Conservation (phyloP, 2,888 invertebrate genomes). For the Belgica antarctica region DNA sequence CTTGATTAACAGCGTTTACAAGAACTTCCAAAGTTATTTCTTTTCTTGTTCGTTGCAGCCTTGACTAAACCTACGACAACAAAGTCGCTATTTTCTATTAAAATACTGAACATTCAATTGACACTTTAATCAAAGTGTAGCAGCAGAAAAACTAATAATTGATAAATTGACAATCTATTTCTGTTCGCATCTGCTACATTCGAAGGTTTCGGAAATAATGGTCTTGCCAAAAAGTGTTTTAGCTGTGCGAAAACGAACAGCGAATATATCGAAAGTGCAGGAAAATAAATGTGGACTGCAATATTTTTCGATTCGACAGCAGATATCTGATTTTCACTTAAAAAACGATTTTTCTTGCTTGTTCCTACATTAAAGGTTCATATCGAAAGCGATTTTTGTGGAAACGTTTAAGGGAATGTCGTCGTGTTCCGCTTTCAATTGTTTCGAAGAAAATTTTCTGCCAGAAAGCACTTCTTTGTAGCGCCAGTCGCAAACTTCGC, state of each 20-base stretch:
- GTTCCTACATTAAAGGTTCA: too few relatives aligned
- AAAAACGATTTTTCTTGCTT: too few relatives aligned
- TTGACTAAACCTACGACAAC: conserved; percentile 25
- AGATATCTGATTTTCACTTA: too few relatives aligned
- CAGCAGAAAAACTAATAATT: background rate
- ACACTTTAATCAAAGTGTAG: background rate
- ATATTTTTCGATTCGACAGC: too few relatives aligned
- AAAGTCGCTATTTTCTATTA: background rate
- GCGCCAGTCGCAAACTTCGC: conserved; percentile 30
- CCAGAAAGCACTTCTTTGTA: background rate
- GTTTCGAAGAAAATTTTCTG: conserved; percentile 22
- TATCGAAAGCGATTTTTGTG: background rate
- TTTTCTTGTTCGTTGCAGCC: conserved; percentile 8
- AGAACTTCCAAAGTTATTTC: background rate
- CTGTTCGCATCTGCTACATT: conserved; percentile 24
- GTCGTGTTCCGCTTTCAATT: background rate
- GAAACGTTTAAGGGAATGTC: background rate
- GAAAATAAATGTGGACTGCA: too few relatives aligned
- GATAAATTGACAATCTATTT: conserved; percentile 16
- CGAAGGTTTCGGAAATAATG: background rate
- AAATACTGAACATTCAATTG: background rate
- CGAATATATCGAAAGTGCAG: too few relatives aligned
- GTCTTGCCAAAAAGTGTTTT: too few relatives aligned
- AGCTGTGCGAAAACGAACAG: too few relatives aligned
- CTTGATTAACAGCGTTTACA: too few relatives aligned